A percentile compares a stretch with the other conserved stretches of the same genome.
These are phyloP conservation scores for Colletes gigas DNA, from an alignment of 1,140 invertebrate genomes.

Conservation along the genomic window DNA sequence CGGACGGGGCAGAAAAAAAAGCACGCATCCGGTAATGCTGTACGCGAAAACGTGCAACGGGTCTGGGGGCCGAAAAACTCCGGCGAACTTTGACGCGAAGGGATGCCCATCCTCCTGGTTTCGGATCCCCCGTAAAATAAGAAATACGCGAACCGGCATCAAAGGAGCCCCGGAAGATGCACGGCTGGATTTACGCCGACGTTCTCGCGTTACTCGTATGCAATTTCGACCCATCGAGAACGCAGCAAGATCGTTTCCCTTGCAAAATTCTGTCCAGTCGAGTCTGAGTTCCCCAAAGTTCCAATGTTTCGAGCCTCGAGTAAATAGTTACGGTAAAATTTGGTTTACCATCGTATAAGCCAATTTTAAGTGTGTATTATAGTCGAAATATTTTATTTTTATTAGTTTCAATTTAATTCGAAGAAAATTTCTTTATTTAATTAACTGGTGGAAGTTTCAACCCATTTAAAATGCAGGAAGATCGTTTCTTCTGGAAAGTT, in stretches of 20 bases:
- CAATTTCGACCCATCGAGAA: slow-evolving; percentile 1
- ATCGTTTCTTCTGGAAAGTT: neutral
- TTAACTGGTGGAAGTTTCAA: neutral
- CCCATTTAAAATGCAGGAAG: neutral
- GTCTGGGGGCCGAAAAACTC: neutral
- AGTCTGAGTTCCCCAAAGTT: too few relatives aligned
- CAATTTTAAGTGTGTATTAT: too few relatives aligned
- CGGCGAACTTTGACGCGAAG: slow-evolving; percentile 52
- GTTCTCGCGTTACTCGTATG: neutral
- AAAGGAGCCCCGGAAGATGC: slow-evolving; percentile 37
- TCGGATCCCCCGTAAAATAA: slow-evolving; percentile 51
- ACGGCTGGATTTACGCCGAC: neutral
- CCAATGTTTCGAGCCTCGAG: too few relatives aligned
- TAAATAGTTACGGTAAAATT: too few relatives aligned
- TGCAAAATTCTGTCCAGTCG: neutral
- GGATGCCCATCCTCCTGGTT: slow-evolving; percentile 39
- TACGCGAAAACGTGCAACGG: neutral
- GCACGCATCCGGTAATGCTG: neutral
- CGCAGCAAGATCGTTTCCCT: neutral
- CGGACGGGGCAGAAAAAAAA: neutral
- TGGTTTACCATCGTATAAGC: too few relatives aligned
- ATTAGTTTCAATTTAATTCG: too few relatives aligned
- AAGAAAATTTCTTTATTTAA: too few relatives aligned
- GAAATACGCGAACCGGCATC: slow-evolving; percentile 39
- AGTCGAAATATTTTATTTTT: too few relatives aligned